Conservation (phyloP, 2,888 invertebrate species). For the Oegoconia quadripuncta region DNA sequence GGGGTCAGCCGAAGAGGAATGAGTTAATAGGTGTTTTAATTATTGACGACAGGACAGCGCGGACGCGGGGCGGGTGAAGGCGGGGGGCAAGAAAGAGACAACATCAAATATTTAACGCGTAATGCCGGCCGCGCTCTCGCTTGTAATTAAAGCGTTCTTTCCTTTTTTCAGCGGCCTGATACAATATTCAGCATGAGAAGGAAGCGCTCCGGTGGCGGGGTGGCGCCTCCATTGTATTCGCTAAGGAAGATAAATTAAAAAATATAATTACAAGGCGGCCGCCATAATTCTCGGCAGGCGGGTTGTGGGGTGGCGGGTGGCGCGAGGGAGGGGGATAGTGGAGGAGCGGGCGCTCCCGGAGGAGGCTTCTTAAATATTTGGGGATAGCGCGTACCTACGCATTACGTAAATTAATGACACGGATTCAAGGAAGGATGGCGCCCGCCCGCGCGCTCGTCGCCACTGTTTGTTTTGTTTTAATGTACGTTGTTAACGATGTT, state of each 20-base stretch:
- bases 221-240: slow-evolving; percentile 80
- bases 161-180: slow-evolving; percentile 79
- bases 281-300: slow-evolving; percentile 80
- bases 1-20: slow-evolving; percentile 69
- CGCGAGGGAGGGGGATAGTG: slow-evolving; percentile 59
- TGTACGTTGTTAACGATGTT: slow-evolving; percentile 77
- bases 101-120: slow-evolving; percentile 77
- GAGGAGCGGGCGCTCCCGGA: slow-evolving; percentile 75
- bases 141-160: slow-evolving; percentile 79
- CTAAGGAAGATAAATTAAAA: slow-evolving; percentile 86
- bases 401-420: slow-evolving; percentile 80
- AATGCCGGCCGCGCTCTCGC: slow-evolving; percentile 75
- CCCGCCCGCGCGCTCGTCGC: slow-evolving; percentile 48
- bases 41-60: slow-evolving; percentile 57
- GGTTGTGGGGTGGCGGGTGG: slow-evolving; percentile 51
- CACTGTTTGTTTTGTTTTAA: slow-evolving; percentile 78
- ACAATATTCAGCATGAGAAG: slow-evolving; percentile 79
- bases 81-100: slow-evolving; percentile 65
- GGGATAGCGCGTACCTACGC: slow-evolving; percentile 80
- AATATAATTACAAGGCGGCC: slow-evolving; percentile 84
- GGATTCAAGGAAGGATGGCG: slow-evolving; percentile 79
- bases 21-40: slow-evolving; percentile 78
- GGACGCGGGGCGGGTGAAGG: slow-evolving; percentile 33
- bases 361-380: slow-evolving; percentile 80
- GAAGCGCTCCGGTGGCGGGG: slow-evolving; percentile 77